Conservation (phyloP, 1,140 invertebrate genomes). For the Drosophila kikkawai region DNA sequence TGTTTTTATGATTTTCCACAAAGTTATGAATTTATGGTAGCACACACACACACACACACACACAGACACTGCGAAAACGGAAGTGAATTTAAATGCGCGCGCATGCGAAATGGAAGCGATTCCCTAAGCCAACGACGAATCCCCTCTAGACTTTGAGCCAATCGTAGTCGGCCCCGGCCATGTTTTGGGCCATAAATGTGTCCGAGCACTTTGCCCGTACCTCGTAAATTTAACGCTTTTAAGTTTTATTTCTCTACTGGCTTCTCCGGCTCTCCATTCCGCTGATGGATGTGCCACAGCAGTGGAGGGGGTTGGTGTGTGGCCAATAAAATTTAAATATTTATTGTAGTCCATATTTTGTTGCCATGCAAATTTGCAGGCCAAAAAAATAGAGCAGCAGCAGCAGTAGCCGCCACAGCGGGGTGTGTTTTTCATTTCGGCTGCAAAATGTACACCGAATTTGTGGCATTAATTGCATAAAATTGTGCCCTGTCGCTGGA, state of each 20-base stretch:
- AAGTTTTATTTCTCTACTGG: slow-evolving; percentile 57
- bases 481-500: slow-evolving; percentile 47
- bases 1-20: slow-evolving; percentile 83
- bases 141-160: slow-evolving; percentile 21
- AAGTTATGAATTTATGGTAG: slow-evolving; percentile 81
- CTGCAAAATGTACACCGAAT: slow-evolving; percentile 58
- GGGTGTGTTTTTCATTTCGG: slow-evolving; percentile 39
- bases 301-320: neutral
- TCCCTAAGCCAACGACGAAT: neutral
- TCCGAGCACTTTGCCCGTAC: slow-evolving; percentile 52
- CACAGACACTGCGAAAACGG: slow-evolving; percentile 50
- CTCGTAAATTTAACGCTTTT: slow-evolving; percentile 80
- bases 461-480: slow-evolving; percentile 67
- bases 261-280: slow-evolving; percentile 14
- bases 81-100: slow-evolving; percentile 83
- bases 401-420: neutral
- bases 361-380: slow-evolving; percentile 58
- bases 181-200: slow-evolving; percentile 68
- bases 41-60: slow-evolving; percentile 40
- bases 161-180: slow-evolving; percentile 51
- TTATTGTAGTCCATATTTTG: slow-evolving; percentile 73
- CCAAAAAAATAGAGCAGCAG: slow-evolving; percentile 16
- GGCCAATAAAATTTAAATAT: slow-evolving; percentile 75
- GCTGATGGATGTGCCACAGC: slow-evolving; percentile 29
- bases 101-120: slow-evolving; percentile 72